These are phyloP conservation scores for Lytechinus variegatus DNA, from an alignment of 35 echinoderm and acorn worm genomes.

Conservation along the genomic window DNA sequence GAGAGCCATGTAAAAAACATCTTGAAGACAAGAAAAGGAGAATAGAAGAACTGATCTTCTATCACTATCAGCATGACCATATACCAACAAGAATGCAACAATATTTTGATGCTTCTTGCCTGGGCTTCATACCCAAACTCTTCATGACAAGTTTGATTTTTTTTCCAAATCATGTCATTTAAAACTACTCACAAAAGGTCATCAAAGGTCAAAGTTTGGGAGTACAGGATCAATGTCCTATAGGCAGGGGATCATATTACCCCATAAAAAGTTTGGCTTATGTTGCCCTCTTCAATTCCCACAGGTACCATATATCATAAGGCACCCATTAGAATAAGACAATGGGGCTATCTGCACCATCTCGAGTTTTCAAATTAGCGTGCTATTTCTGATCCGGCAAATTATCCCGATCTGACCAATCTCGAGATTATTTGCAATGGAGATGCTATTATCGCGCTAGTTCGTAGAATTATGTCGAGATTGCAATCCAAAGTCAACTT, in stretches of 20 bases:
- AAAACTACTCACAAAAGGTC: slow-evolving; percentile 19
- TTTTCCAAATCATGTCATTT: not conserved
- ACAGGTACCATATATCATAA: not conserved
- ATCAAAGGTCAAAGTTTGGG: not conserved
- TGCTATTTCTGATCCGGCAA: no score
- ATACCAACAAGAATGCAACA: not conserved
- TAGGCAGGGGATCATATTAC: not conserved
- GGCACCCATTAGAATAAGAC: not conserved
- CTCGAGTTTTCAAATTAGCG: no score
- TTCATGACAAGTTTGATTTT: not conserved
- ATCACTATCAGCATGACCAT: no score
- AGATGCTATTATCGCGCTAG: no score
- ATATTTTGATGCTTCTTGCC: not conserved
- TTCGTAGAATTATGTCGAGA: no score
- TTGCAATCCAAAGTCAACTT: no score
- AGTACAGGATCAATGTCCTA: slow-evolving; percentile 10
- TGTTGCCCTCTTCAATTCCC: not conserved
- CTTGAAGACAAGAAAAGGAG: no score
- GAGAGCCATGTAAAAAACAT: no score
- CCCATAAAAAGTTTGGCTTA: not conserved
- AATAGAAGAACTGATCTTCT: no score
- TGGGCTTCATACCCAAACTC: not conserved
- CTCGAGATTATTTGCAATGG: no score
- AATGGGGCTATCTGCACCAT: no score
- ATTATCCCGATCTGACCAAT: no score